Evolutionary conservation across 2,888 invertebrate genomes (phyloP).

Genomic region (Antheraea assamensis): DNA sequence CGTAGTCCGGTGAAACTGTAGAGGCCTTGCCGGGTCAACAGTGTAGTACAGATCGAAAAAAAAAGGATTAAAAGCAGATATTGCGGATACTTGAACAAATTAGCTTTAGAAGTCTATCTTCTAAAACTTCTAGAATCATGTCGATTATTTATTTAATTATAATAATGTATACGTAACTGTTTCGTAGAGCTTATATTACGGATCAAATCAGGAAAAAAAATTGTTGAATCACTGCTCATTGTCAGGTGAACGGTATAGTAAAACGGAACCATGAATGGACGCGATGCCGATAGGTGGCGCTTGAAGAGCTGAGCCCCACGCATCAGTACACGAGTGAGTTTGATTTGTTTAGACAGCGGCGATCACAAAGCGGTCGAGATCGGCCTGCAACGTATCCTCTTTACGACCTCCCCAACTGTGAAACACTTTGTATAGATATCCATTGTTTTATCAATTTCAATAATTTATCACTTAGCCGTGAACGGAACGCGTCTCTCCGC

Average conservation of each 20-base stretch:
- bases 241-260: conserved; percentile 26
- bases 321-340: conserved; percentile 45
- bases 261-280: conserved; percentile 29
- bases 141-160: background rate
- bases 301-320: conserved; percentile 38
- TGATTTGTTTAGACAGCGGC: conserved; percentile 76
- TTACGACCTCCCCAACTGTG: conserved; percentile 78
- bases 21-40: too few relatives aligned
- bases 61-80: too few relatives aligned
- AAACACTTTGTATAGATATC: conserved; percentile 71
- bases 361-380: conserved; percentile 64
- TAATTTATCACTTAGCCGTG: conserved; percentile 74
- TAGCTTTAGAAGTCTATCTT: background rate
- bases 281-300: conserved; percentile 33
- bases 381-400: conserved; percentile 75
- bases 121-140: background rate
- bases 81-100: too few relatives aligned
- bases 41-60: too few relatives aligned
- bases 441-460: conserved; percentile 81
- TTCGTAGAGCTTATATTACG: too few relatives aligned
- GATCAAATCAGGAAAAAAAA: background rate
- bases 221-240: conserved; percentile 12
- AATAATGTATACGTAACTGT: background rate
- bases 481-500: conserved; percentile 71
- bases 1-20: too few relatives aligned